A percentile compares a stretch with the other conserved stretches of the same genome.
Conservation (phyloP, 2,797 vertebrate genomes). For the Masticophis lateralis region DNA sequence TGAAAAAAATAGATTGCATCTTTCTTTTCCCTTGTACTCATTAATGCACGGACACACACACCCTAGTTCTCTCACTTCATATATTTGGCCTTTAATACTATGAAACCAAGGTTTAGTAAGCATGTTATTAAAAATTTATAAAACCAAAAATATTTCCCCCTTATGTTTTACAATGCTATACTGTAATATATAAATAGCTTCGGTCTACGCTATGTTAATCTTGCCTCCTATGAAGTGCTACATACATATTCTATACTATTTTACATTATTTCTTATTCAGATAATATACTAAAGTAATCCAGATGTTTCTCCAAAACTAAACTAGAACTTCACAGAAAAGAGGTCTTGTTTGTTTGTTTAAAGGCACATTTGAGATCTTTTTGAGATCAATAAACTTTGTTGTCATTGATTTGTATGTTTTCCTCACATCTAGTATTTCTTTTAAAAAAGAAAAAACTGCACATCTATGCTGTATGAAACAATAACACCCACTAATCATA, state of each 20-base stretch:
- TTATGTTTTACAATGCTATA: constrained; percentile 54
- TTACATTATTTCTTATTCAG: constrained; percentile 48
- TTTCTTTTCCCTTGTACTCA: background rate
- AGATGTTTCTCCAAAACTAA: constrained; percentile 63
- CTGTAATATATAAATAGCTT: constrained; percentile 50
- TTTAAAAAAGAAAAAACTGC: background rate
- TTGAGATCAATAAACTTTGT: background rate
- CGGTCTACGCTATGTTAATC: constrained; percentile 44
- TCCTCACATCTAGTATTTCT: background rate
- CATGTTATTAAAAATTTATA: constrained; percentile 13
- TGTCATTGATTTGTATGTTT: constrained; percentile 16
- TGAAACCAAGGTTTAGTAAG: constrained; percentile 38
- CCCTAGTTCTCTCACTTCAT: constrained; percentile 26
- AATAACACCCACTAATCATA: background rate
- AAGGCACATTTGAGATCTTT: constrained; percentile 8
- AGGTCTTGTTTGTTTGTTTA: background rate
- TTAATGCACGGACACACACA: background rate
- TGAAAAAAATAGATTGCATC: background rate
- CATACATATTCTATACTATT: constrained; percentile 55
- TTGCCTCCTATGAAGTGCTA: constrained; percentile 60
- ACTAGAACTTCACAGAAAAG: constrained; percentile 16
- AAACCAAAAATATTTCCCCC: background rate
- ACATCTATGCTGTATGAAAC: background rate
- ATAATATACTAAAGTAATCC: constrained; percentile 51
- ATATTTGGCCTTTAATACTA: constrained; percentile 50